Percentiles rank a stretch among this genome's conserved stretches.
Evolutionary conservation across 2,113 vertebrate genomes (phyloP).

Genomic region (Hippocampus barbouri): DNA sequence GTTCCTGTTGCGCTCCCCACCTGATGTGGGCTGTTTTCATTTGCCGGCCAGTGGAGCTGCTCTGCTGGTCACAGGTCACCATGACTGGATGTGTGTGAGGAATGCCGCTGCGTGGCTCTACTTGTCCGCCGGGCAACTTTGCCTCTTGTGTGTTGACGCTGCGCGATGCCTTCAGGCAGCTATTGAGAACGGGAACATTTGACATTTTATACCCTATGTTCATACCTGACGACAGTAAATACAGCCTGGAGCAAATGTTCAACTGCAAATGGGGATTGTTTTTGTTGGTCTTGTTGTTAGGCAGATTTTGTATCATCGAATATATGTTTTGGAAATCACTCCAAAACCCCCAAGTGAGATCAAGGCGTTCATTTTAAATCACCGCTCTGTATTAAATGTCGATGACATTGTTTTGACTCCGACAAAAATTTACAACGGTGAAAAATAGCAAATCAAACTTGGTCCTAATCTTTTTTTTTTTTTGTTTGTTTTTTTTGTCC

Average conservation of each 20-base stretch:
- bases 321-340: too few species aligned
- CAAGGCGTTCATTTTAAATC: too few species aligned
- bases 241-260: neutral
- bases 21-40: slow-evolving; percentile 49
- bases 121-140: slow-evolving; percentile 42
- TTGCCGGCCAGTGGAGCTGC: slow-evolving; percentile 54
- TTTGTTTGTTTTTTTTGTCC: neutral
- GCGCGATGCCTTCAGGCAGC: neutral
- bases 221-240: neutral
- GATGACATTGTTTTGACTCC: too few species aligned
- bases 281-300: too few species aligned
- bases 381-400: too few species aligned
- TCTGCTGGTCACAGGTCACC: slow-evolving; percentile 61
- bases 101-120: slow-evolving; percentile 61
- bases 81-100: slow-evolving; percentile 59
- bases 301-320: too few species aligned
- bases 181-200: neutral
- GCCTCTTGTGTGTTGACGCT: slow-evolving; percentile 2
- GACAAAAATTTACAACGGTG: too few species aligned
- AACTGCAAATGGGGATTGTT: too few species aligned
- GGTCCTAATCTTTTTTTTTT: neutral
- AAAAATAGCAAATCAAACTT: neutral
- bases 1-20: slow-evolving; percentile 64
- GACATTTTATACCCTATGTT: neutral
- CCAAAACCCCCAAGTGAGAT: too few species aligned